A percentile compares a stretch with the other conserved stretches of the same genome.
Conservation (phyloP, 2,888 invertebrate genomes). For the Tiphia femorata region DNA sequence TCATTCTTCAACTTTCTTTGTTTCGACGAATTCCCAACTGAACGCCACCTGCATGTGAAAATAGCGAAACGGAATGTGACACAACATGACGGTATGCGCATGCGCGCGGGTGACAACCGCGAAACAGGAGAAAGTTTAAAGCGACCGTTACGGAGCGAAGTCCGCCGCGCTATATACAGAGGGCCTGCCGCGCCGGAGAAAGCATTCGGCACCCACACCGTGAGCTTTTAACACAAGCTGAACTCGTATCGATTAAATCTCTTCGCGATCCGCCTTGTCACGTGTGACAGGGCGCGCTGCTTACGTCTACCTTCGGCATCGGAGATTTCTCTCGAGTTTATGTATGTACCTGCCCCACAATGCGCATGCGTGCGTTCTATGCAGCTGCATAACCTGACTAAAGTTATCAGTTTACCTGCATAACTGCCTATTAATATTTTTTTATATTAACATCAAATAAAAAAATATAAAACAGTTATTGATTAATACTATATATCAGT, state of each 20-base stretch:
- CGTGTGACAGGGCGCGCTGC: no score
- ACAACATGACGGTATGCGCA: slow-evolving; percentile 21
- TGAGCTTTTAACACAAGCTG: slow-evolving; percentile 27
- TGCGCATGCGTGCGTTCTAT: no score
- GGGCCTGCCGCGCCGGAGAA: slow-evolving; percentile 44
- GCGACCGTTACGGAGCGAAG: slow-evolving; percentile 41
- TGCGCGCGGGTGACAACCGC: slow-evolving; percentile 17
- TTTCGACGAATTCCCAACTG: not conserved
- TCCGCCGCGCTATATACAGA: slow-evolving; percentile 32
- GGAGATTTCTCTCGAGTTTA: no score
- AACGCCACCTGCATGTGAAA: not conserved
- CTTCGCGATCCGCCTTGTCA: no score
- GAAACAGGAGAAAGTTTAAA: slow-evolving; percentile 51
- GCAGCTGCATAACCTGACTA: no score
- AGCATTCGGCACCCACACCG: slow-evolving; percentile 45
- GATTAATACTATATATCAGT: no score
- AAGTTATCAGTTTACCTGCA: no score
- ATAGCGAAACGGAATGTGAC: slow-evolving; percentile 13
- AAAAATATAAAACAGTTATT: no score
- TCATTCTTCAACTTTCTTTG: slow-evolving; percentile 7
- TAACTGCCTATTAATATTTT: no score
- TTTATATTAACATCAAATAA: no score
- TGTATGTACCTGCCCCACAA: no score
- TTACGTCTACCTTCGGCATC: no score
- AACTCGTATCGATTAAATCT: slow-evolving; percentile 36